Percentiles rank a stretch among this genome's conserved stretches.
Conservation (phyloP, 1,140 invertebrate genomes). For the Vanessa atalanta region DNA sequence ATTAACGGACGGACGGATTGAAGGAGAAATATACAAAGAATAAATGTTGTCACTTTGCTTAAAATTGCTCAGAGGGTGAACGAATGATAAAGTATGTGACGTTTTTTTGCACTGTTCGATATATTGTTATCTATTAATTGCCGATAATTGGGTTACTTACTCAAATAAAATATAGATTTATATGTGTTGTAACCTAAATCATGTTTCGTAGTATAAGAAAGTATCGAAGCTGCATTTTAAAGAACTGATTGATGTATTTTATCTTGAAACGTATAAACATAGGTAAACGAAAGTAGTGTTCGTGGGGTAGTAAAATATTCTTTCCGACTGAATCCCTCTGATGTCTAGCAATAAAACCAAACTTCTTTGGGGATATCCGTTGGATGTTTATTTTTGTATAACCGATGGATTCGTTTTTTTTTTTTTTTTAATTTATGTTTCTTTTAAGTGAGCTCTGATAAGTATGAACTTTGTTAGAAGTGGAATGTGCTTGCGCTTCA, state of each 20-base stretch:
- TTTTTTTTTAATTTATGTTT: slow-evolving; percentile 37
- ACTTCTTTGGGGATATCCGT: slow-evolving; percentile 46
- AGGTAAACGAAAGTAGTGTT: slow-evolving; percentile 23
- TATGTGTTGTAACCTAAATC: too few species aligned
- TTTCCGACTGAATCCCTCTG: slow-evolving; percentile 41
- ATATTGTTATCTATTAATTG: too few species aligned
- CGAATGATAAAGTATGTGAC: too few species aligned
- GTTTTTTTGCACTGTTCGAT: too few species aligned
- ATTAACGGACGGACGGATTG: too few species aligned
- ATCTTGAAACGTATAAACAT: slow-evolving; percentile 25
- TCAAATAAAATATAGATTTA: too few species aligned
- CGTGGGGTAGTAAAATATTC: slow-evolving; percentile 43
- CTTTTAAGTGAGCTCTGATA: slow-evolving; percentile 19
- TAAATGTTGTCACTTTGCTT: too few species aligned
- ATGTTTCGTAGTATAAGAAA: too few species aligned
- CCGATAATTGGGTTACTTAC: too few species aligned
- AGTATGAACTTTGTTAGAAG: slow-evolving; percentile 5
- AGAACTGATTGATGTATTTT: slow-evolving; percentile 25
- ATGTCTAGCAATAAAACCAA: slow-evolving; percentile 45
- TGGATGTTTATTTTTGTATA: slow-evolving; percentile 49
- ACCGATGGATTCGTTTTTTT: slow-evolving; percentile 42
- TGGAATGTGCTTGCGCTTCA: background rate
- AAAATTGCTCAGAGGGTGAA: too few species aligned
- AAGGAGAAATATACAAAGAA: too few species aligned
- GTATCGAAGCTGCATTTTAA: background rate